Base-by-base conservation (phyloP, 2,888 invertebrate genomes). In the Scaptodrosophila latifasciaeformis region DNA sequence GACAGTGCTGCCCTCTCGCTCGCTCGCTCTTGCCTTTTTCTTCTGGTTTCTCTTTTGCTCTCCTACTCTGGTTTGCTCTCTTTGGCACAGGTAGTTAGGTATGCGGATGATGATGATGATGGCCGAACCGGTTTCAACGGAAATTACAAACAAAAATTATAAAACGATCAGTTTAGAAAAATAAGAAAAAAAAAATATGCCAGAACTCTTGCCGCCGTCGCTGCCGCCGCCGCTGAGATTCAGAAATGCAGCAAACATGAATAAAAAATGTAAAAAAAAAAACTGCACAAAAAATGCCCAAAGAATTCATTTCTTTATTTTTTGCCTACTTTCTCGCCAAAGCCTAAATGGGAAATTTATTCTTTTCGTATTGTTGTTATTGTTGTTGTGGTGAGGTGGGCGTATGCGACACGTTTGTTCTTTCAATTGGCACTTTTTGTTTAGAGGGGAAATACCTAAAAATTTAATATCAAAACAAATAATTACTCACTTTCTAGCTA, bases 41-140 rank as follows among this genome's bases (percentile, higher is more conserved):
- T n/a, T n/a, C n/a, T n/a, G n/a, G 45, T 51, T 53, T 49, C 54
- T 39, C 47, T 37, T 34, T n/a, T 45, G 19, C 18, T 34, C 42
- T 31, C 49, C 31, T 42, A 7, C 18, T 15, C 5, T 21, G 18
- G 24, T 31, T 31, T 31, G 31, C n/a, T 12, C 31, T 10, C 29
- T 35, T 27, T 21, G 18, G 13, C 24, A 76, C 74, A 75, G 75
- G 75, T 76, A 76, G 75, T 79, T 79, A 64, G 80, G 76, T 80
- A 50, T 77, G 80, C 75, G 79, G 76, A 78, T 82, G 82, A 59
- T 7, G 65, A 62, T 61, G 54, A 64, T 24, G 24, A 24, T 24
- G 24, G 72, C 74, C 59, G 71, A 86, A 86, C 86, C 86, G 85
- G 86, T 86, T 85, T 83, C 78, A 86, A 82, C 86, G 86, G 86